phyloP scores from a whole-genome alignment of 2,113 vertebrate genomes.

The Marmota flaviventris region DNA sequence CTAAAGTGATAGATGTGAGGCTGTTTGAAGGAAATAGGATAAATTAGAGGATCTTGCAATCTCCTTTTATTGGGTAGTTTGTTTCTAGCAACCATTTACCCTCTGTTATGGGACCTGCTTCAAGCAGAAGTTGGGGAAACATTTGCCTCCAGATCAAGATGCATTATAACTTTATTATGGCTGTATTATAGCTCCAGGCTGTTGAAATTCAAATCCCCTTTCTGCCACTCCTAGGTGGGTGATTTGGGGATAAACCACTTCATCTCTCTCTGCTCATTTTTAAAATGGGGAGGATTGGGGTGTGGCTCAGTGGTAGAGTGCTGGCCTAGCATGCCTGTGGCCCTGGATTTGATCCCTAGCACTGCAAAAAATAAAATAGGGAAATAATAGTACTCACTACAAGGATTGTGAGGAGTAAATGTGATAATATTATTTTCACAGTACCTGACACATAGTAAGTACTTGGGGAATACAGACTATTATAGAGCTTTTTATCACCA shows the following conservation, averaged over 20 bases:
- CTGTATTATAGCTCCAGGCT: background rate
- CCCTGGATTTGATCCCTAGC: background rate
- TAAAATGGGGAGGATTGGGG: background rate
- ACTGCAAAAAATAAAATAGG: background rate
- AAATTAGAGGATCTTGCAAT: background rate
- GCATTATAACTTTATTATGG: background rate
- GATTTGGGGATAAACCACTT: background rate
- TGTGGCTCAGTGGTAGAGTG: background rate
- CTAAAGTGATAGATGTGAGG: background rate
- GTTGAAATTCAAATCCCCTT: background rate
- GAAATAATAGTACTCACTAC: background rate
- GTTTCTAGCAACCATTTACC: background rate
- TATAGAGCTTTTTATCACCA: background rate
- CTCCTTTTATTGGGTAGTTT: background rate
- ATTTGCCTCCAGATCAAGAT: background rate
- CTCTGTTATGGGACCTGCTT: background rate
- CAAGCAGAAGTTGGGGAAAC: background rate
- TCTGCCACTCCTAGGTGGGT: background rate
- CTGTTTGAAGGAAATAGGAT: background rate
- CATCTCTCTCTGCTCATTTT: background rate
- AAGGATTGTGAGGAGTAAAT: background rate
- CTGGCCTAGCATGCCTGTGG: background rate
- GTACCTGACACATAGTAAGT: background rate
- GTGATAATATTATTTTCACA: background rate
- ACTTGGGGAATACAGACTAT: background rate